Evolutionary conservation across 1,140 invertebrate species (phyloP).

Genomic region (Araneus ventricosus): DNA sequence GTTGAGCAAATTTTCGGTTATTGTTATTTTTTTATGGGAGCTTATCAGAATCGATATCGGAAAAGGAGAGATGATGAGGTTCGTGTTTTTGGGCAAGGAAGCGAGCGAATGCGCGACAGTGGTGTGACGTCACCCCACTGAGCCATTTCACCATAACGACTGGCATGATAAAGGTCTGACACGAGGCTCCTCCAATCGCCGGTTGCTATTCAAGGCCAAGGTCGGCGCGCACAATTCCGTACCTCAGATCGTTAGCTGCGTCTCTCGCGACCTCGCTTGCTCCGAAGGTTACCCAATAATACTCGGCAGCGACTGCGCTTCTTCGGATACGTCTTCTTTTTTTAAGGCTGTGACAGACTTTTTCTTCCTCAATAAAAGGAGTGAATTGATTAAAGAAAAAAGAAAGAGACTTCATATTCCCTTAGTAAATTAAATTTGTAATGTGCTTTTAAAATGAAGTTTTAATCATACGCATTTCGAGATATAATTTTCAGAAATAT

Average conservation of each 20-base stretch:
- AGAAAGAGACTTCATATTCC: background rate
- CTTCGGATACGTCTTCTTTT: background rate
- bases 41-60: conserved; percentile 1
- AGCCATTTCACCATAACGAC: conserved; percentile 60
- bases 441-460: too few species aligned
- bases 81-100: background rate
- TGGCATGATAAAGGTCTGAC: conserved; percentile 8
- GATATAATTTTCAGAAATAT: too few species aligned
- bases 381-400: background rate
- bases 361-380: background rate
- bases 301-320: conserved; percentile 17
- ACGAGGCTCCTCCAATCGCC: conserved; percentile 61
- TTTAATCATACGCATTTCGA: too few species aligned
- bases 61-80: background rate
- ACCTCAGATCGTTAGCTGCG: conserved; percentile 50
- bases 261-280: conserved; percentile 51
- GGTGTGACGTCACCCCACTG: conserved; percentile 41
- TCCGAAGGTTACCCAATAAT: conserved; percentile 61
- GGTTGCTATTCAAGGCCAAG: conserved; percentile 68
- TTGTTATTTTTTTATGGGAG: background rate
- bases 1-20: background rate
- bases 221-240: conserved; percentile 39
- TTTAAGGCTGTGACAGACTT: background rate
- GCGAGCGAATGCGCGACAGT: conserved; percentile 24
- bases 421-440: background rate